A percentile compares a stretch with the other conserved stretches of the same genome.
Evolutionary conservation across 2,888 invertebrate genomes (phyloP).

Genomic region (Danaus chrysippus): DNA sequence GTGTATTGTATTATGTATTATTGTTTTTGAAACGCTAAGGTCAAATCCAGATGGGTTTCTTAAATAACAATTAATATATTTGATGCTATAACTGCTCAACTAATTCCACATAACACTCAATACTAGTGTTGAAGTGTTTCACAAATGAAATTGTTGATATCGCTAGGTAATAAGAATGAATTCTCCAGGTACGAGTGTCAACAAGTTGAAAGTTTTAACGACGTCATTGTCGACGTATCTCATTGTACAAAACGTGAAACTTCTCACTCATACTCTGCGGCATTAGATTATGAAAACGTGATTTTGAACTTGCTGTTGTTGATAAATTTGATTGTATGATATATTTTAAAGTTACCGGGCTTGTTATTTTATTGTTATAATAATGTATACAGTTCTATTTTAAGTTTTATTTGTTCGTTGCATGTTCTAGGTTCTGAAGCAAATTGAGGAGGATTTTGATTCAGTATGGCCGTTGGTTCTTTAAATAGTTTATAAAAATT

Average conservation of each 20-base stretch:
- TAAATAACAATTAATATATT: too few relatives aligned
- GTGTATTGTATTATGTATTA: too few relatives aligned
- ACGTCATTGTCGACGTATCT: conserved; percentile 17
- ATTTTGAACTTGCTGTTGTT: not conserved
- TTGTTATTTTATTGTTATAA: too few relatives aligned
- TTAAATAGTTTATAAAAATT: too few relatives aligned
- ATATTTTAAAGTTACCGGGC: not conserved
- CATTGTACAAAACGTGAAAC: conserved; percentile 12
- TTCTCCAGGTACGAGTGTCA: conserved; percentile 32
- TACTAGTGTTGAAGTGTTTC: not conserved
- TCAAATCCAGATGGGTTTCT: too few relatives aligned
- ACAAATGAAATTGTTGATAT: not conserved
- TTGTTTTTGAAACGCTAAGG: too few relatives aligned
- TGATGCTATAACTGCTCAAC: too few relatives aligned
- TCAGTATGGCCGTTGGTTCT: too few relatives aligned
- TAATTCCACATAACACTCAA: not conserved
- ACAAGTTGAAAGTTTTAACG: conserved; percentile 30
- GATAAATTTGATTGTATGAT: not conserved
- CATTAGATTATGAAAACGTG: conserved; percentile 3
- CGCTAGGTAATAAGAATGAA: not conserved
- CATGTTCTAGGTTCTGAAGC: too few relatives aligned
- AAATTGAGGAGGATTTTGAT: too few relatives aligned
- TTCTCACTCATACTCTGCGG: not conserved
- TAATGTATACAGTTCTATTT: too few relatives aligned
- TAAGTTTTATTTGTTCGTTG: too few relatives aligned